Evolutionary conservation across 2,797 vertebrate species (phyloP).

Genomic region (Parauchenoglanis punctatus): DNA sequence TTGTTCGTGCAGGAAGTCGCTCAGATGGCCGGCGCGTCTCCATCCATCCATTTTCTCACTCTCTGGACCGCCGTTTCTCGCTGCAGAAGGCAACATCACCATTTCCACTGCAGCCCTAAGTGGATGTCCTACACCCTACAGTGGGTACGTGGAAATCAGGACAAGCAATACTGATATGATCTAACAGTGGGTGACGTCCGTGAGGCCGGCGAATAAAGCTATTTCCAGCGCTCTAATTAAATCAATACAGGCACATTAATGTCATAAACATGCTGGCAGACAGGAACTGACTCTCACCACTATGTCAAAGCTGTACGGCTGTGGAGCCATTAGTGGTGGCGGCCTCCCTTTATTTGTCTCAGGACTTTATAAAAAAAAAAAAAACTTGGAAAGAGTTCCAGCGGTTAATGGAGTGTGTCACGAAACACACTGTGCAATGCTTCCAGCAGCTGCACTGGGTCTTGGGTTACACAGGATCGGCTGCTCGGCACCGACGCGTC

Average conservation of each 20-base stretch:
- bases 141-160: background rate
- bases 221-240: slow-evolving; percentile 6
- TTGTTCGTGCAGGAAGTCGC: slow-evolving; percentile 22
- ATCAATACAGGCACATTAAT: slow-evolving; percentile 8
- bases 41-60: background rate
- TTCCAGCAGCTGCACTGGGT: slow-evolving; percentile 36
- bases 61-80: background rate
- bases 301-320: background rate
- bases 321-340: background rate
- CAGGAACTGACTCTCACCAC: slow-evolving; percentile 11
- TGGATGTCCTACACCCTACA: background rate
- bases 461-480: slow-evolving; percentile 43
- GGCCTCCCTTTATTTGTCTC: background rate
- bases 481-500: slow-evolving; percentile 27
- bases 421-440: slow-evolving; percentile 28
- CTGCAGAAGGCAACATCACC: background rate
- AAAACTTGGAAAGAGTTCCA: slow-evolving; percentile 45
- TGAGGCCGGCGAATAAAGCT: background rate
- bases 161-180: background rate
- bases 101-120: background rate
- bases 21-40: slow-evolving; percentile 7
- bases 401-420: slow-evolving; percentile 47
- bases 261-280: slow-evolving; percentile 23
- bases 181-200: background rate
- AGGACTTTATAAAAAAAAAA: background rate